Percentiles rank a stretch among this genome's conserved stretches.
These are phyloP conservation scores for Trichomalopsis sarcophagae DNA, from an alignment of 1,140 invertebrate species.

Conservation along the genomic window DNA sequence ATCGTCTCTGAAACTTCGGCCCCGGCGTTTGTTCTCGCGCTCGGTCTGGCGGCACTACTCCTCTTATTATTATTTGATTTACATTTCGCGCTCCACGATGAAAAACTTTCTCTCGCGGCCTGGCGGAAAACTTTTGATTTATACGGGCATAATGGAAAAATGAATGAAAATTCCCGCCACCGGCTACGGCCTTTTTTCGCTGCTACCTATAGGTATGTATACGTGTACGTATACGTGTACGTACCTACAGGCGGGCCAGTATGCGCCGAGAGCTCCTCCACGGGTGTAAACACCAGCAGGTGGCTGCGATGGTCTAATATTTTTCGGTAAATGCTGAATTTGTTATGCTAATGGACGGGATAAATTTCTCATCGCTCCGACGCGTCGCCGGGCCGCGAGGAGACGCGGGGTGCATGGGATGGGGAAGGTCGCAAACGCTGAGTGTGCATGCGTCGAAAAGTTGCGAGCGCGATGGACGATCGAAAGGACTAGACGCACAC, in stretches of 20 bases:
- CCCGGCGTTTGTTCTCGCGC: neutral
- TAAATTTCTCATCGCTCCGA: conserved; percentile 32
- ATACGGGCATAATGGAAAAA: conserved; percentile 49
- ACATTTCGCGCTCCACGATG: conserved; percentile 46
- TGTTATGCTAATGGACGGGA: conserved; percentile 47
- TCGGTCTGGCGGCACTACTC: neutral
- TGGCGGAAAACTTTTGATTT: conserved; percentile 44
- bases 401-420: no score
- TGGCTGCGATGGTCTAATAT: conserved; percentile 40
- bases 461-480: neutral
- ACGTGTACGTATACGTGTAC: no score
- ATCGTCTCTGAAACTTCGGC: conserved; percentile 33
- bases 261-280: neutral
- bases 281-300: conserved; percentile 43
- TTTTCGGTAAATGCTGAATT: conserved; percentile 46
- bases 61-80: conserved; percentile 52
- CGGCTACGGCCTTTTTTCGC: neutral
- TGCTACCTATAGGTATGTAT: neutral
- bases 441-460: neutral
- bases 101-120: conserved; percentile 32
- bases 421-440: neutral
- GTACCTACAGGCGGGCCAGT: neutral
- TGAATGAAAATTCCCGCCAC: conserved; percentile 44
- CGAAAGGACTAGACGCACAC: no score
- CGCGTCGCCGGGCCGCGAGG: no score